These are phyloP conservation scores for Cranoglanis bouderius DNA, from an alignment of 2,113 vertebrate genomes.

Conservation along the genomic window DNA sequence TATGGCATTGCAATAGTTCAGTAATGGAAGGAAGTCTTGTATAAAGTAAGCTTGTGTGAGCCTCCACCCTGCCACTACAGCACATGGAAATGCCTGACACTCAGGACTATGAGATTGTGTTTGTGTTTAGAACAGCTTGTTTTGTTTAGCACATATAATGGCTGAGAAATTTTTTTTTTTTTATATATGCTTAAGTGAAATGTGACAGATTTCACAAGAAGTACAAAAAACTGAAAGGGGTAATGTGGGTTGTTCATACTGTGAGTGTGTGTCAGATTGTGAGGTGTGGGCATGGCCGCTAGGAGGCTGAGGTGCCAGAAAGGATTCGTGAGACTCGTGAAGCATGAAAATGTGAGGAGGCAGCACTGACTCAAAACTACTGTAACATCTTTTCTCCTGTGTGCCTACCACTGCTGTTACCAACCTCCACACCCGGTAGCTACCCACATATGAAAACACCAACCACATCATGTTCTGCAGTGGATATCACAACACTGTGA, in stretches of 20 bases:
- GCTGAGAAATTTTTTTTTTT: neutral
- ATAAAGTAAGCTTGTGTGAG: conserved; percentile 37
- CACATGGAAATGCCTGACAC: conserved; percentile 18
- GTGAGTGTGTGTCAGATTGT: conserved; percentile 16
- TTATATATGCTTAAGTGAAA: neutral
- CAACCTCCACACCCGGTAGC: conserved; percentile 8
- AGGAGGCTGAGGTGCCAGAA: conserved; percentile 50
- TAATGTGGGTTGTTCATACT: conserved; percentile 19
- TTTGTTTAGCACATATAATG: neutral
- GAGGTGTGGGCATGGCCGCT: conserved; percentile 29
- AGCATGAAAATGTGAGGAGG: conserved; percentile 62
- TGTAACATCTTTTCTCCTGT: conserved; percentile 37
- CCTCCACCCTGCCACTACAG: neutral
- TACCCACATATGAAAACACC: conserved; percentile 18
- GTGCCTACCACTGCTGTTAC: conserved; percentile 20
- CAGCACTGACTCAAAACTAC: conserved; percentile 55
- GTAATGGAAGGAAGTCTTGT: conserved; percentile 45
- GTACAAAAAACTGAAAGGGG: neutral
- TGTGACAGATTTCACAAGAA: neutral
- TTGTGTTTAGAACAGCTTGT: conserved; percentile 6
- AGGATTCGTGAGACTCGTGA: conserved; percentile 57
- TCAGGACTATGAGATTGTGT: neutral
- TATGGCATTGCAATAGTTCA: conserved; percentile 9
- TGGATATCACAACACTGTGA: conserved; percentile 3
- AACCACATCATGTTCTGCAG: conserved; percentile 2